Percentiles rank a stretch among this genome's conserved stretches.
Conservation (phyloP, 2,797 vertebrate species). For the Sebastes baramenuke region DNA sequence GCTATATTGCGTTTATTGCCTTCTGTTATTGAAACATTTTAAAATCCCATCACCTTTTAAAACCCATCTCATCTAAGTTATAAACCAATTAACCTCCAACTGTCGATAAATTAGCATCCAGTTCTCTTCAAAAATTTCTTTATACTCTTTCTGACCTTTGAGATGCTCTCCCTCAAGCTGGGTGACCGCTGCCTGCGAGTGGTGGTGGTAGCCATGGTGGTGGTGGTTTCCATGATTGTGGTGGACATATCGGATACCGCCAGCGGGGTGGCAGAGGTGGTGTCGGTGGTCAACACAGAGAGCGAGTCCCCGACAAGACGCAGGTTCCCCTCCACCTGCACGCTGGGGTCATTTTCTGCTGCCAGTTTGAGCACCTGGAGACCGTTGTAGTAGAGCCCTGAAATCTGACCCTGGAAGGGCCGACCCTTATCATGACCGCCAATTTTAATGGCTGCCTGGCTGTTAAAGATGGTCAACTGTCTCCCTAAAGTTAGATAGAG, state of each 20-base stretch:
- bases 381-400: constrained; percentile 96
- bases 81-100: constrained; percentile 8
- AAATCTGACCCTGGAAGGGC: constrained; percentile 97
- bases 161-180: constrained; percentile 93
- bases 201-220: constrained; percentile 96
- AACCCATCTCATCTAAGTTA: not conserved
- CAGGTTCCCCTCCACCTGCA: constrained; percentile 91
- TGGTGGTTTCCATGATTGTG: constrained; percentile 98
- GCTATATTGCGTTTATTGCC: not conserved
- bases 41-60: not conserved
- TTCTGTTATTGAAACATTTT: not conserved
- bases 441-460: constrained; percentile 95
- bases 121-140: not conserved
- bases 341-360: constrained; percentile 92
- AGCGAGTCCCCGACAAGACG: constrained; percentile 92
- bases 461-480: constrained; percentile 98
- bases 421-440: constrained; percentile 92
- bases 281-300: constrained; percentile 89
- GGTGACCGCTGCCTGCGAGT: constrained; percentile 93
- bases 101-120: constrained; percentile 1
- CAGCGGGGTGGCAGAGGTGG: constrained; percentile 90
- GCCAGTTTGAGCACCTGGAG: constrained; percentile 95
- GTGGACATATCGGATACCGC: constrained; percentile 94
- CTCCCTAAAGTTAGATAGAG: constrained; percentile 83
- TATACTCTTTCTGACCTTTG: constrained; percentile 80